Conservation (phyloP, 1,140 invertebrate species). For the Melipona quadrifasciata region DNA sequence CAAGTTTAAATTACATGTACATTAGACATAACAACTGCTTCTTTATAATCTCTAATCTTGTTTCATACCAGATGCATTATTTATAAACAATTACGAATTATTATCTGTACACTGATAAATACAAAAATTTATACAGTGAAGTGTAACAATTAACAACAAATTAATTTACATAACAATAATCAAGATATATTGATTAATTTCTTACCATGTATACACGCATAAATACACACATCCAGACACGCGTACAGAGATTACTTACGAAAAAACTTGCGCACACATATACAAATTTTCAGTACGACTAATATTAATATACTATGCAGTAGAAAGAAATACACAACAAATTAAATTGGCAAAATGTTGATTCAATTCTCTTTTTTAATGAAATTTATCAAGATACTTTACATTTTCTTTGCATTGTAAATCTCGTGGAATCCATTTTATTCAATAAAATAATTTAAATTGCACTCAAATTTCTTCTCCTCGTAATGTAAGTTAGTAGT, state of each 20-base stretch:
- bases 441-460: not conserved
- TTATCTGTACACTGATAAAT: slow-evolving; percentile 15
- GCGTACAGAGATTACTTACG: not conserved
- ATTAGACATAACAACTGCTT: not conserved
- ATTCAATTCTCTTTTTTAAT: not conserved
- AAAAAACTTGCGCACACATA: not conserved
- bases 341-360: not conserved
- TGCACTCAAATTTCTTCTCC: not conserved
- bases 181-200: slow-evolving; percentile 1
- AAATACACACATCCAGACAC: not conserved
- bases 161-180: slow-evolving; percentile 22
- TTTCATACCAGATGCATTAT: not conserved
- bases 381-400: not conserved
- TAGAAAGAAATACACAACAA: slow-evolving; percentile 1
- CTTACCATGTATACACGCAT: not conserved
- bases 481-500: not conserved
- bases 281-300: not conserved
- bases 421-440: not conserved
- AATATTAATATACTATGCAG: not conserved
- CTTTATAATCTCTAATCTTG: not conserved
- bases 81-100: slow-evolving; percentile 1
- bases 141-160: slow-evolving; percentile 26
- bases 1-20: not conserved
- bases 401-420: not conserved
- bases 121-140: slow-evolving; percentile 5